phyloP scores from a whole-genome alignment of 2,888 invertebrate genomes.

The Mycalesis mineus region DNA sequence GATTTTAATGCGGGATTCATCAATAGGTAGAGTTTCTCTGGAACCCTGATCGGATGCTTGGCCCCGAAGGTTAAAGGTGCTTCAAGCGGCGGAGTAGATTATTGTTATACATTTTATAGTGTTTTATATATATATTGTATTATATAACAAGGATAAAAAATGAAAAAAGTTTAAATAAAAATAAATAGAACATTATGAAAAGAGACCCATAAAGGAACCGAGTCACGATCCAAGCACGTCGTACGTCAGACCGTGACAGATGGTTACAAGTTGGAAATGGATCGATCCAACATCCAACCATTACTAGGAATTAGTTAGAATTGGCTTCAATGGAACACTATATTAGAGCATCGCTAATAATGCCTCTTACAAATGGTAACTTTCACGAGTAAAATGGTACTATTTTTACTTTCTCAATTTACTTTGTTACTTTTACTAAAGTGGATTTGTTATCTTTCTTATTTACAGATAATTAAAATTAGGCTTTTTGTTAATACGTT shows the following conservation, averaged over 20 bases:
- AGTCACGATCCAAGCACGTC: constrained; percentile 8
- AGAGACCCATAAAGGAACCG: background rate
- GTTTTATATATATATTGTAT: too few relatives aligned
- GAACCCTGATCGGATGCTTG: too few relatives aligned
- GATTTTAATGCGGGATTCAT: too few relatives aligned
- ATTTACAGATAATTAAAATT: too few relatives aligned
- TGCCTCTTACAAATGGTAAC: constrained; percentile 10
- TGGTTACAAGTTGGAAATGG: constrained; percentile 45
- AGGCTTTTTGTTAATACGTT: background rate
- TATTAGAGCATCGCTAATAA: constrained; percentile 5
- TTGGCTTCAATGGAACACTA: constrained; percentile 6
- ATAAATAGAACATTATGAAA: background rate
- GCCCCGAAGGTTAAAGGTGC: too few relatives aligned
- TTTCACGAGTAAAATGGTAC: constrained; percentile 14
- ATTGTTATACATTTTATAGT: too few relatives aligned
- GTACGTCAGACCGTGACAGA: constrained; percentile 42
- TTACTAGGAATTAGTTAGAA: constrained; percentile 47
- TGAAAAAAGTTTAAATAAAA: too few relatives aligned
- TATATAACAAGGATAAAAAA: too few relatives aligned
- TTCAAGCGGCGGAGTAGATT: too few relatives aligned
- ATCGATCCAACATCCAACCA: constrained; percentile 54
- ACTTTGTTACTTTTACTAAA: background rate
- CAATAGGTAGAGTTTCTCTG: too few relatives aligned
- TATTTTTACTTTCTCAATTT: constrained; percentile 11
- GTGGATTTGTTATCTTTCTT: background rate